Evolutionary conservation across 2,797 vertebrate genomes (phyloP), one percentile per base, ranked within the genome.

Genomic region (Squalus acanthias): DNA sequence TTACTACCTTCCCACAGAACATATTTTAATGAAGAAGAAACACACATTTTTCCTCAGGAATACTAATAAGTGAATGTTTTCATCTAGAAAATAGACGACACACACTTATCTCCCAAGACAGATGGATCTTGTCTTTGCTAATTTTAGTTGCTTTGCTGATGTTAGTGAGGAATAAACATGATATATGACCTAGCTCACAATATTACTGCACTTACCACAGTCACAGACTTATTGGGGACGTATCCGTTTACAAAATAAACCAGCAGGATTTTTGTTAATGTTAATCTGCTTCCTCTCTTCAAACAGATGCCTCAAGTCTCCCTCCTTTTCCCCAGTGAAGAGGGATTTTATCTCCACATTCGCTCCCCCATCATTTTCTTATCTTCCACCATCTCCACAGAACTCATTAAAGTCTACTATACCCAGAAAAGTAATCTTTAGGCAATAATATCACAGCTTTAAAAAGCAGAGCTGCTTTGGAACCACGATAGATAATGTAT

Each of bases 161-260:
- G 65, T 69, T 93, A 93, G 67, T 46, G 39, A 46, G 65, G n/a
- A 93, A 93, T 93, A 93, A 93, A 67, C 65, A 69, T 93, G 91
- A 93, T 93, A 93, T 93, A 93, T 69, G 63, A 93, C 20, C 65
- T 39, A 93, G 91, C n/a, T 93, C 91, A 93, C 91, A 93, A 93
- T 69, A 69, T 93, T 93, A 93, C 91, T 39, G n/a, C 89, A 67
- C 60, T 92, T 92, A 89, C 89, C 89, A 92, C 67, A 93, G 91
- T 26, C 91, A 46, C 91, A 93, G 63, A 93, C 91, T 93, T 93
- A 93, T 69, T 93, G 91, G 91, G 65, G 63, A 93, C 39, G 20
- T 93, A 93, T 93, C 65, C 12, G 91, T 69, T 93, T 93, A 93
- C 91, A 69, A 93, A 93, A 93, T 93, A 93, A 93, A 93, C 65